These are phyloP conservation scores for Shargacucullia verbasci DNA, from an alignment of 2,888 invertebrate species.

Conservation along the genomic window DNA sequence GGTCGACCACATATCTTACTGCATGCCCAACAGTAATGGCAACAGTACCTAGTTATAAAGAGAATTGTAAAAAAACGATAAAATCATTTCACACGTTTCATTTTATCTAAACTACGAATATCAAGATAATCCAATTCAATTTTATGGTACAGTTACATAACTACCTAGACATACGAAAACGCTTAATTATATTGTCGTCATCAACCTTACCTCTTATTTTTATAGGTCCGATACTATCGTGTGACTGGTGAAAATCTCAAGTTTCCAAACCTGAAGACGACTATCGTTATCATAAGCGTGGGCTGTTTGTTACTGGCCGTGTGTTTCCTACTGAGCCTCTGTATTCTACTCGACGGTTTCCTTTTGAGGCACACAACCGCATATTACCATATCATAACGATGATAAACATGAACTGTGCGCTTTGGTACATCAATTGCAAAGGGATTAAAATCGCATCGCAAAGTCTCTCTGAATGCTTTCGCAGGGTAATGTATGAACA, in stretches of 20 bases:
- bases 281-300: slow-evolving; percentile 90
- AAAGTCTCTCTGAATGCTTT: slow-evolving; percentile 87
- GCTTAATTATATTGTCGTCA: too few relatives aligned
- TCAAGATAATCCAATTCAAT: too few relatives aligned
- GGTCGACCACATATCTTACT: too few relatives aligned
- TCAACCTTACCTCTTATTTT: slow-evolving; percentile 26
- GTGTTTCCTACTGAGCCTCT: slow-evolving; percentile 89
- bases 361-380: slow-evolving; percentile 90
- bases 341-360: slow-evolving; percentile 90
- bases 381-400: slow-evolving; percentile 91
- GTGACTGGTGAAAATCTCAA: slow-evolving; percentile 89
- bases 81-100: too few relatives aligned
- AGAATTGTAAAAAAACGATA: too few relatives aligned
- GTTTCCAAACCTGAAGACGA: slow-evolving; percentile 90
- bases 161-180: too few relatives aligned
- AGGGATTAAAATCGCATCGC: slow-evolving; percentile 90
- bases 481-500: slow-evolving; percentile 72
- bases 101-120: too few relatives aligned
- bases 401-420: slow-evolving; percentile 93
- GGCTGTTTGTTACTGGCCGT: slow-evolving; percentile 90
- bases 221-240: slow-evolving; percentile 87
- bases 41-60: too few relatives aligned
- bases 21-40: too few relatives aligned
- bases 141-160: too few relatives aligned
- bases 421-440: slow-evolving; percentile 92